Percentiles rank a stretch among this genome's conserved stretches.
These are phyloP conservation scores for Synergus gifuensis DNA, from an alignment of 2,888 invertebrate species.

Conservation along the genomic window DNA sequence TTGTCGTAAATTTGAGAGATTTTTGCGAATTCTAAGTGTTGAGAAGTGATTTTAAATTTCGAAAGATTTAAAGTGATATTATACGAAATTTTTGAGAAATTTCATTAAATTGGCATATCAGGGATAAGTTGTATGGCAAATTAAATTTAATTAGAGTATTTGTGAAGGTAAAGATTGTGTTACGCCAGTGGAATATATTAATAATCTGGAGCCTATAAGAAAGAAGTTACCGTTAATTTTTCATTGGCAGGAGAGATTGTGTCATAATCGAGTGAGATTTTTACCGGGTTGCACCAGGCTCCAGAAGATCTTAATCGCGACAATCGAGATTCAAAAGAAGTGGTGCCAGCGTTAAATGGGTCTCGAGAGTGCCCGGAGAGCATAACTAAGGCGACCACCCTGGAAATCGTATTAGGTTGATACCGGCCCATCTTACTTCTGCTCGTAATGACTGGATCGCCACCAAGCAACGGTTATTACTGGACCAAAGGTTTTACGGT, in stretches of 20 bases:
- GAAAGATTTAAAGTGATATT: no score
- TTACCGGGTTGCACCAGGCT: conserved; percentile 31
- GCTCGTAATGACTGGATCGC: conserved; percentile 62
- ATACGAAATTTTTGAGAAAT: no score
- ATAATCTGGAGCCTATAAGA: background rate
- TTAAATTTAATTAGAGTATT: background rate
- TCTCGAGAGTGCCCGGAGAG: conserved; percentile 37
- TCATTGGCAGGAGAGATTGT: conserved; percentile 10
- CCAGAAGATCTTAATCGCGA: conserved; percentile 52
- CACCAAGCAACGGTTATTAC: conserved; percentile 60
- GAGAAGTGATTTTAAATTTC: no score
- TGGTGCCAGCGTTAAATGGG: conserved; percentile 43
- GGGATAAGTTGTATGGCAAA: background rate
- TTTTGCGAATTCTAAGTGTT: no score
- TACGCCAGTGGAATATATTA: background rate
- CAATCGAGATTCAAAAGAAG: conserved; percentile 46
- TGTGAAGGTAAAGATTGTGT: background rate
- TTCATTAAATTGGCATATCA: background rate
- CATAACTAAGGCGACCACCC: conserved; percentile 61
- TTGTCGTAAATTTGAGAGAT: no score
- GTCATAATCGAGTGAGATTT: conserved; percentile 37
- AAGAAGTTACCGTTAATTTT: conserved; percentile 9
- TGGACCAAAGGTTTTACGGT: conserved; percentile 57
- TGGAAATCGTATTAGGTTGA: conserved; percentile 67
- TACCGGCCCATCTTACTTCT: conserved; percentile 56